Base-by-base conservation (phyloP, 2,113 vertebrate genomes). In the Heteronetta atricapilla region DNA sequence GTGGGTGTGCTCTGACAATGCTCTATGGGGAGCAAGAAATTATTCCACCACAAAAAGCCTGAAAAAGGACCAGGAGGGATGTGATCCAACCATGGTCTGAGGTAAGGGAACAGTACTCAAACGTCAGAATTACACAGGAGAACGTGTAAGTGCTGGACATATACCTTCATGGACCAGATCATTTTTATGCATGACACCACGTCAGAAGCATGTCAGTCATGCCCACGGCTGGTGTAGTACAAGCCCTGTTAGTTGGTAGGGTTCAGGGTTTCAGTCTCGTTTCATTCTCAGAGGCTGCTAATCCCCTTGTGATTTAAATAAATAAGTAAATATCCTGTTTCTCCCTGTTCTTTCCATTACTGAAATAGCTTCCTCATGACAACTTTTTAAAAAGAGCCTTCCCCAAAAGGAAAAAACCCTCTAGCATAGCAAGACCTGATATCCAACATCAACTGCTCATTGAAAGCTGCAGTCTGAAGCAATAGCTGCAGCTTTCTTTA, bases 281-380 rank as follows among this genome's bases (percentile, higher is more conserved):
- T 79, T 93, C 48, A 31, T n/a, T 86, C 68, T 78, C 42, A 86
- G 73, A 86, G 60, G 52, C 64, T 92, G 69, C 28, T 86, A 86
- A 80, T 80, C 59, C 58, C 85, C 85, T 74, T 77, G 82, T 64
- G 82, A 73, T 85, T 86, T 20, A 38, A 21, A 74, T 70, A 64
- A 64, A 23, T 36, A 56, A 55, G 63, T 73, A 38, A 31, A 58
- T 72, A 31, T 2, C 55, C 59, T 55, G 40, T 78, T 88, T 78
- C 77, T 77, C 56, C 87, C 76, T 90, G 82, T 92, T 95, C 92
- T 93, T 96, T 93, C 90, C 90, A 86, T 88, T 90, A 74, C 80
- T 60, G 53, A 96, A 91, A 92, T 75, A 95, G 83, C 29, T 92
- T 86, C 66, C 68, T 88, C 10, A 2, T 90, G 92, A 87, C 76